Evolutionary conservation across 2,888 invertebrate species (phyloP), one percentile per base, ranked within the genome.

Genomic region (Phyto melanocephala): DNA sequence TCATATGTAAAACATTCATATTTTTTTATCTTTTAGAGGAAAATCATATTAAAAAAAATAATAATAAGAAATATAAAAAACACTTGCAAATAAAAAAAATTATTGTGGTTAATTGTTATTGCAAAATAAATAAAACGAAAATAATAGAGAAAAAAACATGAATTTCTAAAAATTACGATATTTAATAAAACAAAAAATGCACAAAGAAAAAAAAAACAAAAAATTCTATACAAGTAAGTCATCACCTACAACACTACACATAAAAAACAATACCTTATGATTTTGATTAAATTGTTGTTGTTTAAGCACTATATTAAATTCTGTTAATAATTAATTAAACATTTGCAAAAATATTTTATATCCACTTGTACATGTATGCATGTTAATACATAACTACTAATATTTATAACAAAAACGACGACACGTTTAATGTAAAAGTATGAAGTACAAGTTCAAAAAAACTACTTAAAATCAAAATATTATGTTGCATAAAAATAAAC

Each of bases 401-500:
- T 20, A 8, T 17, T 45, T 2, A 20, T 10, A 22, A 47, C 20
- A 20, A 42, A 42, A 47, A 47, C 20, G 17, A 47, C 20, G 20
- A 47, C 10, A 47, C 7, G 11, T 22, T 47, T 20, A 47, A 47
- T 45, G 10, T 45, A 28, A 28, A 35, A 1, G 8, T 35, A 33
- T 35, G 33, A 11, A 56, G n/a, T 28, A 17, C 6, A 10, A 42
- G 24, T 7, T 40, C 1, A 5, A 13, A 54, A 54, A 37, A 17
- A 68, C 47, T n/a, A 10, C 40, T 28, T 56, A 3, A 28, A 28
- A 42, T 63, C 5, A 13, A 20, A 33, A 60, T 71, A 58, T 50
- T 28, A 68, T 80, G 72, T 82, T 82, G 84, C 84, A 84, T 84
- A 80, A 80, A 82, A 80, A 80, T 80, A 67, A 63, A 78, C 75